These are phyloP conservation scores for Ophioninae sp. DNA, from an alignment of 2,888 invertebrate genomes.

Conservation along the genomic window DNA sequence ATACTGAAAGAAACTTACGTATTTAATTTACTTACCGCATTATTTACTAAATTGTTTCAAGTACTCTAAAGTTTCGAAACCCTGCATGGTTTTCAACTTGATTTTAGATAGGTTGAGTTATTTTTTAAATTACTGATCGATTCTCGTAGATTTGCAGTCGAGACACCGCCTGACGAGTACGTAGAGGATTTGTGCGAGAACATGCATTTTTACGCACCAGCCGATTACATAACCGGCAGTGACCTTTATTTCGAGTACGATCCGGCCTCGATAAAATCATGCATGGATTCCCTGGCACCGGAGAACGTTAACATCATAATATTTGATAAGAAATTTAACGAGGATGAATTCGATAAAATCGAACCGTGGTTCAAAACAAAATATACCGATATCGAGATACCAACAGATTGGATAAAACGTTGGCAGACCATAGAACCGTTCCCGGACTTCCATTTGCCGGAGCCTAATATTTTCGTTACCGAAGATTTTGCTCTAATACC, in stretches of 20 bases:
- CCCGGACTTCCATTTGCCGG: conserved; percentile 86
- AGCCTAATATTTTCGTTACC: conserved; percentile 88
- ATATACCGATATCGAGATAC: conserved; percentile 86
- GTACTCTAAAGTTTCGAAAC: neutral
- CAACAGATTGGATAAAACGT: conserved; percentile 84
- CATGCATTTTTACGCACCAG: conserved; percentile 91
- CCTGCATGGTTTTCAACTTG: neutral
- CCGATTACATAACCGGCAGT: conserved; percentile 90
- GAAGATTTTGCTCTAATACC: conserved; percentile 86
- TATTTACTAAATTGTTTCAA: too few relatives aligned
- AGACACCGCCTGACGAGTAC: conserved; percentile 88
- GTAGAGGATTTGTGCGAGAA: conserved; percentile 89
- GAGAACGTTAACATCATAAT: conserved; percentile 88
- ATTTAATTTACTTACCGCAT: neutral
- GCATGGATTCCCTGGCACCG: conserved; percentile 85
- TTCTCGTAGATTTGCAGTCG: conserved; percentile 84
- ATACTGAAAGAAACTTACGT: neutral
- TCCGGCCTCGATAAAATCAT: conserved; percentile 85
- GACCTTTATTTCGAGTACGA: conserved; percentile 90
- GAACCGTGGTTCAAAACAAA: conserved; percentile 94
- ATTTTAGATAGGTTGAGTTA: neutral
- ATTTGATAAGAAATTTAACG: conserved; percentile 84
- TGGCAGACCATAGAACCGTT: conserved; percentile 85
- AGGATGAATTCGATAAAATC: conserved; percentile 83
- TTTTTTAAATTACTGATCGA: neutral